phyloP scores from a whole-genome alignment of 2,888 invertebrate species.

The Boloria selene region DNA sequence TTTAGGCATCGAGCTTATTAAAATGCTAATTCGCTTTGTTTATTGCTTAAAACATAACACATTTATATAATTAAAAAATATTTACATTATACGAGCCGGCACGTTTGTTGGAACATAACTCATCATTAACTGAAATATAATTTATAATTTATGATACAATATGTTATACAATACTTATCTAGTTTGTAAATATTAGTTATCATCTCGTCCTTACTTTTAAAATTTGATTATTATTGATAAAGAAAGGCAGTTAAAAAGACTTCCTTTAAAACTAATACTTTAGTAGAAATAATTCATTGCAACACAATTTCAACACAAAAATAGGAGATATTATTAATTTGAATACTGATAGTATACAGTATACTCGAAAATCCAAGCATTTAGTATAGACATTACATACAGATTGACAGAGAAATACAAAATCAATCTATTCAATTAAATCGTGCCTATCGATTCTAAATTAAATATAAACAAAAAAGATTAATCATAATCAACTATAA shows the following conservation, averaged over 20 bases:
- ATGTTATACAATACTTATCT: not conserved
- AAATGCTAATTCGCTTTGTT: constrained; percentile 30
- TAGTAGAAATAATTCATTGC: no score
- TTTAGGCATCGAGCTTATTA: constrained; percentile 43
- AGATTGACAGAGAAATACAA: not conserved
- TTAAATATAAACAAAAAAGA: constrained; percentile 61
- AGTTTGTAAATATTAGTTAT: no score
- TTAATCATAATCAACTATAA: constrained; percentile 60
- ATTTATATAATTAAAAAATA: constrained; percentile 31
- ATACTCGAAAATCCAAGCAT: not conserved
- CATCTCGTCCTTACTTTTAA: no score
- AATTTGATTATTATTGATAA: no score
- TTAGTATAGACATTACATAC: not conserved
- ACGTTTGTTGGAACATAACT: constrained; percentile 20
- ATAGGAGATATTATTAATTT: not conserved
- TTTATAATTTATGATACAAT: constrained; percentile 18
- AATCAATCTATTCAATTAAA: constrained; percentile 28
- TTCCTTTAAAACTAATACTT: no score
- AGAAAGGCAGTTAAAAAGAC: no score
- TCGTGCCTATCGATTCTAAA: constrained; percentile 47
- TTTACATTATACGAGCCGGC: constrained; percentile 17
- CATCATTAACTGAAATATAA: constrained; percentile 24
- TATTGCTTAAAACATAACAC: constrained; percentile 32
- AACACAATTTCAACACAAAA: no score
- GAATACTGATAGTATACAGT: no score